Percentiles rank a stretch among this genome's conserved stretches.
phyloP scores from a whole-genome alignment of 2,797 vertebrate genomes.

The Chelon labrosus region DNA sequence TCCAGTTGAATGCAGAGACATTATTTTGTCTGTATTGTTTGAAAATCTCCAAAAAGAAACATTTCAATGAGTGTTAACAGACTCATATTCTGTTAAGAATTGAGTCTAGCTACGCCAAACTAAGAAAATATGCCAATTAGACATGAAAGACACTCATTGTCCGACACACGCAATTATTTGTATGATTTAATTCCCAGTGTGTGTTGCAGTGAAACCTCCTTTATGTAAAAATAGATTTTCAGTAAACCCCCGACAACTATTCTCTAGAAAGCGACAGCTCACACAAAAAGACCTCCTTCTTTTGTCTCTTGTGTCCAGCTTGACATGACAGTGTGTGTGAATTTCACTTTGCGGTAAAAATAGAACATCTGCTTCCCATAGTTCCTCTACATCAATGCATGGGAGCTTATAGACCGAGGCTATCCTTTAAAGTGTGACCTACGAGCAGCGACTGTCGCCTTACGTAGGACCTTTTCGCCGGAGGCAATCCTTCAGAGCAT shows the following conservation, averaged over 20 bases:
- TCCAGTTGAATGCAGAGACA: no score
- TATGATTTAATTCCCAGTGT: no score
- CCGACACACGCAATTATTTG: no score
- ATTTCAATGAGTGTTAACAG: no score
- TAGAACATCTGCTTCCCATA: constrained; percentile 76
- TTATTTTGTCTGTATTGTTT: no score
- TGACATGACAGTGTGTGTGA: constrained; percentile 56
- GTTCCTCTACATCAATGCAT: constrained; percentile 43
- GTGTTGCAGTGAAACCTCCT: not conserved
- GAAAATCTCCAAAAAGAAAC: no score
- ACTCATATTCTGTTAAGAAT: no score
- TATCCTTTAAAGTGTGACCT: constrained; percentile 38
- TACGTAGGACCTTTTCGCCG: constrained; percentile 33
- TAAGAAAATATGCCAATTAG: no score
- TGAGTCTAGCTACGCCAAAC: no score
- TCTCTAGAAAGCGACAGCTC: constrained; percentile 1
- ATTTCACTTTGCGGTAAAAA: constrained; percentile 65
- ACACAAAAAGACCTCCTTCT: constrained; percentile 12
- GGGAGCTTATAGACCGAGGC: constrained; percentile 43
- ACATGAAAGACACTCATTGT: no score
- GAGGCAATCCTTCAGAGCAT: constrained; percentile 32
- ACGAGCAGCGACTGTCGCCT: constrained; percentile 11
- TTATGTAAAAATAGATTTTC: not conserved
- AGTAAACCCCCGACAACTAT: not conserved
- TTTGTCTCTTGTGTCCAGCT: constrained; percentile 39